Conservation (phyloP, 2,797 vertebrate species). For the Taenioides sp. region DNA sequence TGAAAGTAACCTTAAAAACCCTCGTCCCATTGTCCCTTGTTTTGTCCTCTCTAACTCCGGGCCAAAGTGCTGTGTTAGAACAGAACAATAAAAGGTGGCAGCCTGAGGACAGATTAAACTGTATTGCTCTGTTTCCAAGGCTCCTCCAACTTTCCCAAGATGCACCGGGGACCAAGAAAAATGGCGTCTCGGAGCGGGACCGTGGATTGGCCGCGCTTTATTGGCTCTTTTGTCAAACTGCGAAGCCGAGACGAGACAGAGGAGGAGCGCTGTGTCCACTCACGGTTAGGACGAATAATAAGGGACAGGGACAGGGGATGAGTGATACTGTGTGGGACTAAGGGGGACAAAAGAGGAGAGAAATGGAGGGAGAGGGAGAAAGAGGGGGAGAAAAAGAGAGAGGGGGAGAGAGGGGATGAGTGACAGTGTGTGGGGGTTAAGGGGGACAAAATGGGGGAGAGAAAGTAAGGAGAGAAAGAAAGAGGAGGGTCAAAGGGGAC, state of each 20-base stretch:
- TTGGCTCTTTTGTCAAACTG: conserved; percentile 62
- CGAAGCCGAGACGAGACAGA: not conserved
- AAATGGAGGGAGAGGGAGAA: too few species aligned
- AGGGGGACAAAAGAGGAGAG: too few species aligned
- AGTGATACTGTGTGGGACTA: too few species aligned
- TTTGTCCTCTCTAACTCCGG: not conserved
- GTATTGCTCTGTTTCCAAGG: conserved; percentile 34
- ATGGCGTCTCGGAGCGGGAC: conserved; percentile 39
- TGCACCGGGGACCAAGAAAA: conserved; percentile 31
- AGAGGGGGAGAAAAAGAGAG: too few species aligned
- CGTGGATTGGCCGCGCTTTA: conserved; percentile 48
- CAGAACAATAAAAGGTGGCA: conserved; percentile 16
- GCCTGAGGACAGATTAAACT: conserved; percentile 31
- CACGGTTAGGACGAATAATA: too few species aligned
- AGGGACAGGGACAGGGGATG: too few species aligned
- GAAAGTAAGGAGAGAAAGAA: too few species aligned
- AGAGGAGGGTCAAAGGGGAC: too few species aligned
- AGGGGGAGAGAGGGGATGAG: too few species aligned
- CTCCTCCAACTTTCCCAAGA: conserved; percentile 36
- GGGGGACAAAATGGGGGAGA: too few species aligned
- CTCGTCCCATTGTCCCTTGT: not conserved
- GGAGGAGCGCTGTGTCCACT: too few species aligned
- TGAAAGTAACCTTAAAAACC: not conserved
- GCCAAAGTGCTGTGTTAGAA: conserved; percentile 16
- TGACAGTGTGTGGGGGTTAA: too few species aligned